A percentile compares a stretch with the other conserved stretches of the same genome.
Conservation (phyloP, 1,140 invertebrate genomes). For the Manduca sexta region DNA sequence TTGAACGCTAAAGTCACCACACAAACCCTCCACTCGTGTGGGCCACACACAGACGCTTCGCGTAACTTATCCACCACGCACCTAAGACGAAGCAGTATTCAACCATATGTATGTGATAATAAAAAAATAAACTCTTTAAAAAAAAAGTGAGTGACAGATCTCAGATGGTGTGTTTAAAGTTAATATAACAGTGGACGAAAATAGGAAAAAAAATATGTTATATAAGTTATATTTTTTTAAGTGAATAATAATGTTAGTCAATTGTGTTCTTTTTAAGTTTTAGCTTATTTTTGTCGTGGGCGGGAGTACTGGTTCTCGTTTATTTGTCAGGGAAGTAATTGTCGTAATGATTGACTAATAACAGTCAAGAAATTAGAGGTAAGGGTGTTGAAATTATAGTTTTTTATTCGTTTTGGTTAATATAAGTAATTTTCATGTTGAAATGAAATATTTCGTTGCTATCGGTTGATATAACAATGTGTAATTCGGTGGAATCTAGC, state of each 20-base stretch:
- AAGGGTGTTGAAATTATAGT: no score
- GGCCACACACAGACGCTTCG: constrained; percentile 13
- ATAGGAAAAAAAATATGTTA: constrained; percentile 26
- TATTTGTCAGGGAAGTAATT: no score
- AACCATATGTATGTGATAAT: constrained; percentile 40
- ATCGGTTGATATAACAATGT: no score
- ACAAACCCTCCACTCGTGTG: constrained; percentile 16
- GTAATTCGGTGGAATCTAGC: no score
- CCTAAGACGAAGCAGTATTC: constrained; percentile 67
- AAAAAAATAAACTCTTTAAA: no score
- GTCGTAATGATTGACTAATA: no score
- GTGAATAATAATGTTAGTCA: constrained; percentile 34
- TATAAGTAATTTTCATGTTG: no score
- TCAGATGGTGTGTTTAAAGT: constrained; percentile 60
- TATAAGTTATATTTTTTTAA: constrained; percentile 15
- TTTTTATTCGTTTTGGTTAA: no score
- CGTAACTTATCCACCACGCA: constrained; percentile 49
- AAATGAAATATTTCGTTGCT: no score
- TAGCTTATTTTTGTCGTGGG: constrained; percentile 15
- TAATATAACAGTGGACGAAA: constrained; percentile 43
- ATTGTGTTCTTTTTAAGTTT: constrained; percentile 44
- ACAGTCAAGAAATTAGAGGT: no score
- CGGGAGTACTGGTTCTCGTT: background rate
- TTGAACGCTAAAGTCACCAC: constrained; percentile 46
- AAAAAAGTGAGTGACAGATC: constrained; percentile 70